These are phyloP conservation scores for Phortica magna DNA, from an alignment of 2,888 invertebrate species.

Conservation along the genomic window DNA sequence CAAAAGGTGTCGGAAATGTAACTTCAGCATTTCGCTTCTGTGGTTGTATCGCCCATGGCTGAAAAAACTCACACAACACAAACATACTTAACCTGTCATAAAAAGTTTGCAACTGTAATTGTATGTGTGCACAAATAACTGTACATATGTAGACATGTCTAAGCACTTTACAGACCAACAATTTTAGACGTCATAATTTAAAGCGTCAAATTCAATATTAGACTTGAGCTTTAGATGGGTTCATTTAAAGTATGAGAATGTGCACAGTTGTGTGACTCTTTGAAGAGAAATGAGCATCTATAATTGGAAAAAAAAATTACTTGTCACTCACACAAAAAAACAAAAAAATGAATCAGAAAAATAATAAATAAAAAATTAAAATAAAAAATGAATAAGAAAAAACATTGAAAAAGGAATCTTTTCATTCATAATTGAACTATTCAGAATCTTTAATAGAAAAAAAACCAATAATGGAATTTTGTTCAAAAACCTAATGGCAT, in stretches of 20 bases:
- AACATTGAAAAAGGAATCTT: neutral
- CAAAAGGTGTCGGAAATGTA: neutral
- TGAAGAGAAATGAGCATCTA: too few species aligned
- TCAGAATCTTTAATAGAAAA: neutral
- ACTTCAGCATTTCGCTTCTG: slow-evolving; percentile 1
- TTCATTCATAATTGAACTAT: neutral
- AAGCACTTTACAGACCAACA: slow-evolving; percentile 30
- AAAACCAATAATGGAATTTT: neutral
- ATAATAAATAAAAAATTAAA: neutral
- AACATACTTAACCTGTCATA: slow-evolving; percentile 19
- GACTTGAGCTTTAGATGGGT: neutral
- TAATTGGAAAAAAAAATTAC: neutral
- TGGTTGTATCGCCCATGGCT: neutral
- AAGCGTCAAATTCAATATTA: slow-evolving; percentile 29
- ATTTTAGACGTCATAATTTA: slow-evolving; percentile 26
- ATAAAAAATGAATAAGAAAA: neutral
- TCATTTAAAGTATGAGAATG: too few species aligned
- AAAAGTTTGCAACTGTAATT: neutral
- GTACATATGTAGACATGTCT: slow-evolving; percentile 20
- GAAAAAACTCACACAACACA: slow-evolving; percentile 4
- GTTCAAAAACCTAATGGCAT: too few species aligned
- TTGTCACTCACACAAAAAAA: neutral
- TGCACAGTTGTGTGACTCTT: too few species aligned
- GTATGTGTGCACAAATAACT: neutral
- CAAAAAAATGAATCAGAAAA: neutral